These are phyloP conservation scores for Falcaria lacertinaria DNA, from an alignment of 2,888 invertebrate species.

Conservation along the genomic window DNA sequence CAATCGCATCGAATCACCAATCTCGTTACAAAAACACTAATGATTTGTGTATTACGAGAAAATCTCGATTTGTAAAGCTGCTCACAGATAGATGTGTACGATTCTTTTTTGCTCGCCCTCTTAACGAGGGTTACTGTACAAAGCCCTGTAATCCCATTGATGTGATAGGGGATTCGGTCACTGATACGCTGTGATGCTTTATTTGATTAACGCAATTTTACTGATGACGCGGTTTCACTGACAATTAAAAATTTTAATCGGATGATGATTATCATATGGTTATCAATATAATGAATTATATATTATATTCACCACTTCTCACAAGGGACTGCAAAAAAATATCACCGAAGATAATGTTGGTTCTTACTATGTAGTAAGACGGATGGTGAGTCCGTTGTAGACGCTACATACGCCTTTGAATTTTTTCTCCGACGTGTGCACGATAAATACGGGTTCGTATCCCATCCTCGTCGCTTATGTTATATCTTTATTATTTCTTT, in stretches of 20 bases:
- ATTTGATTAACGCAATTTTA: slow-evolving; percentile 1
- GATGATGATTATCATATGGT: too few relatives aligned
- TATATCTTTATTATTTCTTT: too few relatives aligned
- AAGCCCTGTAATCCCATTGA: slow-evolving; percentile 25
- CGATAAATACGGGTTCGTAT: too few relatives aligned
- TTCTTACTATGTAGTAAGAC: too few relatives aligned
- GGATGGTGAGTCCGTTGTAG: too few relatives aligned
- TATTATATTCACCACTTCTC: too few relatives aligned
- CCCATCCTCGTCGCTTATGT: too few relatives aligned
- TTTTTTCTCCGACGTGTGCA: too few relatives aligned
- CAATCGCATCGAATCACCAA: background rate
- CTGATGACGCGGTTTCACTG: background rate
- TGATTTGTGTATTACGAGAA: slow-evolving; percentile 13
- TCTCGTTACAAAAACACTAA: slow-evolving; percentile 11
- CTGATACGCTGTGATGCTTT: slow-evolving; percentile 23
- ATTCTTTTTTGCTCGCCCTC: slow-evolving; percentile 18
- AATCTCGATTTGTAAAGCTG: slow-evolving; percentile 6
- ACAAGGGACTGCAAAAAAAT: too few relatives aligned
- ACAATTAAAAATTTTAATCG: background rate
- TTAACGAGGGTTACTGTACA: slow-evolving; percentile 25
- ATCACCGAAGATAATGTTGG: too few relatives aligned
- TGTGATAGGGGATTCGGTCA: slow-evolving; percentile 16
- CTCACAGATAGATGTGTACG: slow-evolving; percentile 9
- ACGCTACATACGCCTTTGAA: too few relatives aligned
- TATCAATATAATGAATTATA: too few relatives aligned